Evolutionary conservation across 2,797 vertebrate genomes (phyloP).

Genomic region (Hirundo rustica): DNA sequence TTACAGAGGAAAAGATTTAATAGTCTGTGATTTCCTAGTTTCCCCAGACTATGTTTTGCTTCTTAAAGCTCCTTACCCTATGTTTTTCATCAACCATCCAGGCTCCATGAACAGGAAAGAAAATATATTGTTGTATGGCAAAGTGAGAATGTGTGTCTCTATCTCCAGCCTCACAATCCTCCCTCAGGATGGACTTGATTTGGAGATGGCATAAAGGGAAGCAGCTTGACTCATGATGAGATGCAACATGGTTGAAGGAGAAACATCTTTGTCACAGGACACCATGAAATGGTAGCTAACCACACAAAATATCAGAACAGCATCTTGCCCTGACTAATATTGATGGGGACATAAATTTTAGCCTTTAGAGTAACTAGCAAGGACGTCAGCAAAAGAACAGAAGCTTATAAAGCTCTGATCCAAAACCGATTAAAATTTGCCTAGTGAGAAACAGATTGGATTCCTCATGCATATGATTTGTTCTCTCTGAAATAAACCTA

Average conservation of each 20-base stretch:
- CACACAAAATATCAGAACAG: not conserved
- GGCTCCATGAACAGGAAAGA: not conserved
- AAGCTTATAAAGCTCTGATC: not conserved
- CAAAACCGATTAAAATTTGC: not conserved
- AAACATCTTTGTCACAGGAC: not conserved
- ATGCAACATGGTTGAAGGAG: not conserved
- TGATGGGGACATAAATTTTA: not conserved
- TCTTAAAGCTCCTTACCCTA: not conserved
- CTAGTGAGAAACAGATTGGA: not conserved
- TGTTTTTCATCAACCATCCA: not conserved
- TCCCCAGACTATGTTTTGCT: not conserved
- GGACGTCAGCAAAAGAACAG: not conserved
- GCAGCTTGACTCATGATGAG: not conserved
- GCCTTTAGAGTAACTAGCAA: not conserved
- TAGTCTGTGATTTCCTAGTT: not conserved
- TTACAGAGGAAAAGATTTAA: not conserved
- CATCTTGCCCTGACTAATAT: not conserved
- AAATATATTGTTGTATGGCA: not conserved
- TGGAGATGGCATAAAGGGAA: not conserved
- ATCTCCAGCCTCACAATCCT: not conserved
- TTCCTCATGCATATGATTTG: not conserved
- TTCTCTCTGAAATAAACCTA: not conserved
- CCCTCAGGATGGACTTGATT: not conserved
- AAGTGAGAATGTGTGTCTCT: not conserved
- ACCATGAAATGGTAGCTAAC: not conserved